Conservation (phyloP, 2,797 vertebrate genomes). For the Pteronotus mesoamericanus region DNA sequence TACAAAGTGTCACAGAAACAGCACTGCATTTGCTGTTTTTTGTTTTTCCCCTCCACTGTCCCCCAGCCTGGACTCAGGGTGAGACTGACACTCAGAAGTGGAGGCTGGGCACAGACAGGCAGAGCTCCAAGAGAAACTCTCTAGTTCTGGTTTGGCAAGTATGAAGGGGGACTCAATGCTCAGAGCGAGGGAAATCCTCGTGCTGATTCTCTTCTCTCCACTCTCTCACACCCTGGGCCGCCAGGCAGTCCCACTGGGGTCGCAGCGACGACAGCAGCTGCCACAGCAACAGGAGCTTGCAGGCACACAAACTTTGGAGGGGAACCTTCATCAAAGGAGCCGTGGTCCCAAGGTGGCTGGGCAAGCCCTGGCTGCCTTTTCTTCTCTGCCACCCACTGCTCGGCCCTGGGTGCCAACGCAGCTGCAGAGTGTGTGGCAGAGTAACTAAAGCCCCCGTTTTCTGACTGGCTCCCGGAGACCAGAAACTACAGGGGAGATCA, state of each 20-base stretch:
- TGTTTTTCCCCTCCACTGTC: accelerated
- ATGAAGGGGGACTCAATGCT: not conserved
- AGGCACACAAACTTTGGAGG: not conserved
- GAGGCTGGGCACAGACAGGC: not conserved
- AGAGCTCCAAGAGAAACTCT: not conserved
- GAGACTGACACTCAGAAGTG: not conserved
- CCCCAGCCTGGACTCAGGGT: not conserved
- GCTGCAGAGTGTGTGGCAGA: not conserved
- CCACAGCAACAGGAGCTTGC: not conserved
- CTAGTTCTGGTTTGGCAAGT: not conserved
- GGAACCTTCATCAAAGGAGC: not conserved
- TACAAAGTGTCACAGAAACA: not conserved
- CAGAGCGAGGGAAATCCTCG: not conserved
- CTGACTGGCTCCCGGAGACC: not conserved
- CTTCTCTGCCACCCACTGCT: not conserved
- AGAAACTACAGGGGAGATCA: not conserved
- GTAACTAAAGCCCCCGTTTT: not conserved
- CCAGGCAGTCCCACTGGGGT: not conserved
- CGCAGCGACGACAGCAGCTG: not conserved
- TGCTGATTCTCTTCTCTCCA: not conserved
- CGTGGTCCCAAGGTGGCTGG: not conserved
- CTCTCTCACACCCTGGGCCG: not conserved
- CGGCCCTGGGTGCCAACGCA: not conserved
- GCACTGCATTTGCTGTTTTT: not conserved
- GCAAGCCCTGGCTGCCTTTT: not conserved